Evolutionary conservation across 2,888 invertebrate species (phyloP).

Genomic region (Rhorus exstirpatorius): DNA sequence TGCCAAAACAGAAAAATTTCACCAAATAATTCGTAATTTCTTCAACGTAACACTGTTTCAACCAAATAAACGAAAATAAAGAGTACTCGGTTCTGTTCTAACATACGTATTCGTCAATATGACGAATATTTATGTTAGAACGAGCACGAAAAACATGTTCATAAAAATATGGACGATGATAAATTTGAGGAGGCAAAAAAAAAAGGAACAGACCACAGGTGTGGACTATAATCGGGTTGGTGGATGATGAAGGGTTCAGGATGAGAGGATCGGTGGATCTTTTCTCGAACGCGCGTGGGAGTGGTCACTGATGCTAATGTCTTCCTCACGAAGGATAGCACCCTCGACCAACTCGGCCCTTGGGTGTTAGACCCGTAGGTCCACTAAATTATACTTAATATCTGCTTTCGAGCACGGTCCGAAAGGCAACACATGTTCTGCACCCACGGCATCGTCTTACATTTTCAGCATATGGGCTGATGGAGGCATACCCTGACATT

Average conservation of each 20-base stretch:
- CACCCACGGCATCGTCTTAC: slow-evolving; percentile 48
- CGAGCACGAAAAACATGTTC: slow-evolving; percentile 5
- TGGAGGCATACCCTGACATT: neutral
- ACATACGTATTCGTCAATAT: too few relatives aligned
- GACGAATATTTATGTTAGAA: neutral
- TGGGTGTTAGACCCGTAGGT: slow-evolving; percentile 56
- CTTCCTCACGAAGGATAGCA: slow-evolving; percentile 63
- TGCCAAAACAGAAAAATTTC: too few relatives aligned
- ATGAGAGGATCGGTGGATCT: slow-evolving; percentile 34
- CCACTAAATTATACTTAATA: slow-evolving; percentile 80
- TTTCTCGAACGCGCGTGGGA: slow-evolving; percentile 11
- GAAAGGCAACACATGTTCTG: slow-evolving; percentile 71
- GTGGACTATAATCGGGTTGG: slow-evolving; percentile 36
- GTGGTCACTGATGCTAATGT: slow-evolving; percentile 68
- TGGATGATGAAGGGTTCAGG: slow-evolving; percentile 49
- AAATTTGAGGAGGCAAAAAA: slow-evolving; percentile 8
- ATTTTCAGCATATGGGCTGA: neutral
- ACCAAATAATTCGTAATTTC: too few relatives aligned
- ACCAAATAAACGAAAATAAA: too few relatives aligned
- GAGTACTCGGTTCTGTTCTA: too few relatives aligned
- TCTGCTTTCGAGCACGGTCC: slow-evolving; percentile 67
- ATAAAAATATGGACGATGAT: neutral
- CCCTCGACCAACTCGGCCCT: slow-evolving; percentile 41
- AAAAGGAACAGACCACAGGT: slow-evolving; percentile 28
- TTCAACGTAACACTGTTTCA: too few relatives aligned